Percentiles rank a stretch among this genome's conserved stretches.
Evolutionary conservation across 2,113 vertebrate genomes (phyloP).

Genomic region (Uria lomvia): DNA sequence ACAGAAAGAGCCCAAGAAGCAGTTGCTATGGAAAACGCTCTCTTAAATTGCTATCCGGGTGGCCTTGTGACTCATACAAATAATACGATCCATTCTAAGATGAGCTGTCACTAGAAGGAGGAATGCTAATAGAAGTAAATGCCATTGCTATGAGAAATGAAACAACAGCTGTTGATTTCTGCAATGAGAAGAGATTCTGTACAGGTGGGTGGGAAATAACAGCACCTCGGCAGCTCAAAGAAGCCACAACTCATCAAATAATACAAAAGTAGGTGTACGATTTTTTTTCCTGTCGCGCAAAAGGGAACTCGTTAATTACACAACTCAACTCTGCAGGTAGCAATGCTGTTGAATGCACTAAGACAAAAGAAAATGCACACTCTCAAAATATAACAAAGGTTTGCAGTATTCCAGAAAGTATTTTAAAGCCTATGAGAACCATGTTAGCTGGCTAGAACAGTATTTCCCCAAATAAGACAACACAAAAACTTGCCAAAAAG

Average conservation of each 20-base stretch:
- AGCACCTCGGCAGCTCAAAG: neutral
- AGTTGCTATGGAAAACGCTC: constrained; percentile 58
- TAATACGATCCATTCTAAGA: constrained; percentile 38
- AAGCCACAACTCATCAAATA: neutral
- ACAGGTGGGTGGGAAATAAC: neutral
- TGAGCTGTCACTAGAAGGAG: neutral
- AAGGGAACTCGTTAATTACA: neutral
- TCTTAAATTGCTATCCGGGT: constrained; percentile 58
- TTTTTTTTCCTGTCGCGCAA: neutral
- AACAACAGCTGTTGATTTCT: neutral
- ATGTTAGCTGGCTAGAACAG: neutral
- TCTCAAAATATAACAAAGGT: neutral
- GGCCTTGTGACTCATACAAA: constrained; percentile 62
- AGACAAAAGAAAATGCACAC: neutral
- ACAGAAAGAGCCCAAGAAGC: constrained; percentile 39
- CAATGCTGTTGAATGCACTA: neutral
- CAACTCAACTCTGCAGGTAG: neutral
- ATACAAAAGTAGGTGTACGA: neutral
- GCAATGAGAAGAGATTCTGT: neutral
- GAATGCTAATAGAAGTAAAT: neutral
- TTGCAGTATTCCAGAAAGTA: neutral
- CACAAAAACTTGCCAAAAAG: neutral
- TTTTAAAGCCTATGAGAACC: neutral
- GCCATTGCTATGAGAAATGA: neutral
- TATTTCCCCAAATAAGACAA: neutral